Percentiles rank a stretch among this genome's conserved stretches.
These are phyloP conservation scores for Drosophila cardini DNA, from an alignment of 1,140 invertebrate genomes.

Conservation along the genomic window DNA sequence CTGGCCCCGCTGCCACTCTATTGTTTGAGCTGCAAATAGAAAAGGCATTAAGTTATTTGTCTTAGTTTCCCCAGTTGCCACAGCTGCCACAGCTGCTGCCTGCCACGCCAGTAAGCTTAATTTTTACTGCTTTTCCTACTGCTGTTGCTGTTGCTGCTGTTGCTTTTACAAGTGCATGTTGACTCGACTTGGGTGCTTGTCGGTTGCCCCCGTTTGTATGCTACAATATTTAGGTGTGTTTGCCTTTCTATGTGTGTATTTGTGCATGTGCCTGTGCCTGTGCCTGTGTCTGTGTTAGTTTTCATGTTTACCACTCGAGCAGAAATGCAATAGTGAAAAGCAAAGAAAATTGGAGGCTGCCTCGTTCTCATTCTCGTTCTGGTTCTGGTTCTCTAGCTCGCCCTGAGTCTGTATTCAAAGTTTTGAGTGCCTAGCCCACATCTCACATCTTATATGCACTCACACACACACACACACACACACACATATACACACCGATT, in stretches of 20 bases:
- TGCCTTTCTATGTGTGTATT: conserved; percentile 23
- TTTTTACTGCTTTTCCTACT: conserved; percentile 11
- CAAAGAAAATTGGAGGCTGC: conserved; percentile 58
- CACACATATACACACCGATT: conserved; percentile 26
- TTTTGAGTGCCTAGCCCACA: conserved; percentile 52
- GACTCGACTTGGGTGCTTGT: conserved; percentile 67
- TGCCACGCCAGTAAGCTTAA: conserved; percentile 40
- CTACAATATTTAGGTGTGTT: conserved; percentile 72
- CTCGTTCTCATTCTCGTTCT: conserved; percentile 40
- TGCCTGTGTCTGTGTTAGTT: conserved; percentile 41
- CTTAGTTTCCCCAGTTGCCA: conserved; percentile 65
- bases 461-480: neutral
- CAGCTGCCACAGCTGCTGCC: conserved; percentile 19
- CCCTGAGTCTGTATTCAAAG: conserved; percentile 61
- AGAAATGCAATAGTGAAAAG: conserved; percentile 53
- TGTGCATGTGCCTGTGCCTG: conserved; percentile 22
- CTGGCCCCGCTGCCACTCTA: conserved; percentile 25
- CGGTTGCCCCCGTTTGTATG: conserved; percentile 75
- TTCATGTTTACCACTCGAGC: conserved; percentile 66
- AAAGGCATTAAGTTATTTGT: conserved; percentile 80
- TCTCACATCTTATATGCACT: conserved; percentile 1
- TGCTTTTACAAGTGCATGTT: conserved; percentile 58
- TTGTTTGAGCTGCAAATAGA: conserved; percentile 81
- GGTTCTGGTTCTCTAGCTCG: conserved; percentile 48
- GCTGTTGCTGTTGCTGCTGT: conserved; percentile 19